phyloP scores from a whole-genome alignment of 1,140 invertebrate genomes.

The Mizuhopecten yessoensis region DNA sequence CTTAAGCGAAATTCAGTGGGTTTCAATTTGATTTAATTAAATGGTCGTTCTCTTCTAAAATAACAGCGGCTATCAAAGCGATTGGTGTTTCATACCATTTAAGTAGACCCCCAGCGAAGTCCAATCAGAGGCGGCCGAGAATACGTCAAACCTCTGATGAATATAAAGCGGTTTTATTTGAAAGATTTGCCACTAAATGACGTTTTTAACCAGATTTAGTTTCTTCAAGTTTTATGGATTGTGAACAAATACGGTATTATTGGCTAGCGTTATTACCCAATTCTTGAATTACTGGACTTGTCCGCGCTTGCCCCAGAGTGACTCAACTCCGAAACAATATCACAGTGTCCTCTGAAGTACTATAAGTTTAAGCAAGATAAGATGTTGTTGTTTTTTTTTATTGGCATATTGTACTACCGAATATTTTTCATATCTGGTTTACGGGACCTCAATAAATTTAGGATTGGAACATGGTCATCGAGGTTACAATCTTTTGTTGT shows the following conservation, averaged over 20 bases:
- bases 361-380: background rate
- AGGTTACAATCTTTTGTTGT: background rate
- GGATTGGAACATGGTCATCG: background rate
- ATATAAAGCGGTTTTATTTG: background rate
- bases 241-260: background rate
- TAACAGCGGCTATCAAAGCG: background rate
- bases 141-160: background rate
- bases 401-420: background rate
- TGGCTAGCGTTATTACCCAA: background rate
- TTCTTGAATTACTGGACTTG: background rate
- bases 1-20: background rate
- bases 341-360: background rate
- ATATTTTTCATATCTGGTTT: background rate
- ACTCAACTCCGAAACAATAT: background rate
- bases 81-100: background rate
- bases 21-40: slow-evolving; percentile 11
- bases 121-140: background rate
- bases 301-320: background rate
- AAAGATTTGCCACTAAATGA: background rate
- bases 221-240: slow-evolving; percentile 4
- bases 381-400: background rate
- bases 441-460: background rate
- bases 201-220: background rate
- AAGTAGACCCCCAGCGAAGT: background rate
- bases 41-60: background rate